Evolutionary conservation across 2,888 invertebrate genomes (phyloP).

Genomic region (Protophormia terraenovae): DNA sequence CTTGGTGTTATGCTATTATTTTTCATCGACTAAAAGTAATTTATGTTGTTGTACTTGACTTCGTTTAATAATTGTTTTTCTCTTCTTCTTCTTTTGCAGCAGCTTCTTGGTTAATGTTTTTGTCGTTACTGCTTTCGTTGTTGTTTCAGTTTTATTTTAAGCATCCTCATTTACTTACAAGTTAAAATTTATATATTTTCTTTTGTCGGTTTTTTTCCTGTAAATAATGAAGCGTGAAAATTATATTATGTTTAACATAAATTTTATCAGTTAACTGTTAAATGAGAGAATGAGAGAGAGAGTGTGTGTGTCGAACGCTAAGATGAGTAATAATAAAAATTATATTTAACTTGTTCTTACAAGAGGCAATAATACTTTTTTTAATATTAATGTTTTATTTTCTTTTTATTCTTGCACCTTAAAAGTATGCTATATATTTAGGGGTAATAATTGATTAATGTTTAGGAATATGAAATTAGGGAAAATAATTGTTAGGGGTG

Average conservation of each 20-base stretch:
- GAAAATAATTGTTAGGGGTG: not conserved
- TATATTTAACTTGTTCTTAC: not conserved
- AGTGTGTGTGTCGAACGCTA: no score
- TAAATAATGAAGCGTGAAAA: constrained; percentile 53
- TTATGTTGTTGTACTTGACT: constrained; percentile 49
- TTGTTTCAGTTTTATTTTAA: not conserved
- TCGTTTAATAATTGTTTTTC: constrained; percentile 41
- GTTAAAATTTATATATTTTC: not conserved
- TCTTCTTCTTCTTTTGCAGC: no score
- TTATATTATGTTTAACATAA: constrained; percentile 39
- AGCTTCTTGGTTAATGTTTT: no score
- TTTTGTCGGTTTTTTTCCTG: not conserved
- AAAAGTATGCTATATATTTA: constrained; percentile 5
- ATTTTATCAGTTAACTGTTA: constrained; percentile 11
- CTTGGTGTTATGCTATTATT: constrained; percentile 27
- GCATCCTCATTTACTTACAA: constrained; percentile 14
- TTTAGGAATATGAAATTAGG: not conserved
- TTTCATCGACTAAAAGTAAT: constrained; percentile 42
- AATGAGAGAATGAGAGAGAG: no score
- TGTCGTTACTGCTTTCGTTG: not conserved
- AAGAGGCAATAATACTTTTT: not conserved
- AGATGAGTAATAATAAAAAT: constrained; percentile 29
- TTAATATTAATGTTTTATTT: not conserved
- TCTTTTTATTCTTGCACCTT: not conserved
- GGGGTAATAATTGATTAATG: not conserved